These are phyloP conservation scores for Drosophila neutralis DNA, from an alignment of 2,888 invertebrate species.

Conservation along the genomic window DNA sequence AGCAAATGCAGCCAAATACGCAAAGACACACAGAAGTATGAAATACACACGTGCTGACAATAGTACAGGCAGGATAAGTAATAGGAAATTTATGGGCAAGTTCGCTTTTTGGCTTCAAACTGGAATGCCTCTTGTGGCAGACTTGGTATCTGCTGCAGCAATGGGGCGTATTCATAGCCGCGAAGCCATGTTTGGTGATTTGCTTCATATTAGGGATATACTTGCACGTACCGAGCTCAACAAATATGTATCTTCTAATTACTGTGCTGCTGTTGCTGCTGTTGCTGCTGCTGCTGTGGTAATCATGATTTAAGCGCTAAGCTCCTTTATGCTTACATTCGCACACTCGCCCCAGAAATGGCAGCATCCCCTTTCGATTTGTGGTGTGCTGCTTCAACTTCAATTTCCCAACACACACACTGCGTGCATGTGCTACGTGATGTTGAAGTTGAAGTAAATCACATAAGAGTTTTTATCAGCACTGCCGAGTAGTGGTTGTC, in stretches of 20 bases:
- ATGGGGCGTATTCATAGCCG: slow-evolving; percentile 44
- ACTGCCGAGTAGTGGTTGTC: slow-evolving; percentile 16
- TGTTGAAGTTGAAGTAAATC: slow-evolving; percentile 52
- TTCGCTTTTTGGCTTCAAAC: slow-evolving; percentile 14
- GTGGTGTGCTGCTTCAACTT: slow-evolving; percentile 18
- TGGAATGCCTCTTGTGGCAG: slow-evolving; percentile 36
- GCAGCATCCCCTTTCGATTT: not conserved
- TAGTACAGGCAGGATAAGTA: slow-evolving; percentile 65
- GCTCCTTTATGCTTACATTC: slow-evolving; percentile 52
- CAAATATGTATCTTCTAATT: slow-evolving; percentile 66
- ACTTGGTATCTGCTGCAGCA: slow-evolving; percentile 39
- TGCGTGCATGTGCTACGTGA: slow-evolving; percentile 39
- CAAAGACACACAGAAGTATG: slow-evolving; percentile 1
- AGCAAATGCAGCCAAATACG: slow-evolving; percentile 52
- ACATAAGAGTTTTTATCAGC: slow-evolving; percentile 28
- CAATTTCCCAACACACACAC: slow-evolving; percentile 25
- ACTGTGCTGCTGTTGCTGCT: slow-evolving; percentile 35
- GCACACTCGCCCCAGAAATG: slow-evolving; percentile 27
- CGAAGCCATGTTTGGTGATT: slow-evolving; percentile 16
- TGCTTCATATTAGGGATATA: slow-evolving; percentile 1
- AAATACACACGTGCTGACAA: slow-evolving; percentile 19
- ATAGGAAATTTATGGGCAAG: slow-evolving; percentile 72
- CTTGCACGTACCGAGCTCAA: slow-evolving; percentile 51
- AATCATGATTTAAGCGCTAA: slow-evolving; percentile 75
- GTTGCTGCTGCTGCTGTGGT: slow-evolving; percentile 47